Conservation (phyloP, 2,113 vertebrate species). For the Rhineura floridana region DNA sequence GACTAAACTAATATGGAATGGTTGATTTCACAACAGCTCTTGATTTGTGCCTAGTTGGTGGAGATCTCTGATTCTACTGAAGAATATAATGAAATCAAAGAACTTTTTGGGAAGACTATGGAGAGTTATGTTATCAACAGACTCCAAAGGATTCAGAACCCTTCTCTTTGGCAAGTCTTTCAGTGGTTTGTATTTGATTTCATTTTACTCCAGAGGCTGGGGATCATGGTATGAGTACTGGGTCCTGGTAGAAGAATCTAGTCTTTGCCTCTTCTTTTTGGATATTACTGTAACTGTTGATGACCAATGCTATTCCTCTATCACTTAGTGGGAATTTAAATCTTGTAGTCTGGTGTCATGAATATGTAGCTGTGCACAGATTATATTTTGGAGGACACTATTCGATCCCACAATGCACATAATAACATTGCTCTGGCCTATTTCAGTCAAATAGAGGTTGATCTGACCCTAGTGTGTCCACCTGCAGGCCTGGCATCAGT, state of each 20-base stretch:
- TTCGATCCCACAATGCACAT: no score
- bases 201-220: not conserved
- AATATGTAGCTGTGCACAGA: not conserved
- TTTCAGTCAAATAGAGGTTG: no score
- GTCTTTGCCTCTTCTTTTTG: not conserved
- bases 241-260: not conserved
- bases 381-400: not conserved
- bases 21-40: not conserved
- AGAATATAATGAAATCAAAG: constrained; percentile 72
- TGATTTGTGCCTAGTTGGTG: constrained; percentile 71
- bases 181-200: constrained; percentile 79
- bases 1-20: not conserved
- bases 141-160: constrained; percentile 86
- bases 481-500: no score
- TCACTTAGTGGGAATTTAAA: not conserved
- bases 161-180: constrained; percentile 81
- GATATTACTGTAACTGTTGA: not conserved
- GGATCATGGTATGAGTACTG: not conserved
- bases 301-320: no score
- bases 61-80: constrained; percentile 52
- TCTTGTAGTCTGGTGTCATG: not conserved
- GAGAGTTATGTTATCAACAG: constrained; percentile 71
- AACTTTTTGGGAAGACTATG: constrained; percentile 82
- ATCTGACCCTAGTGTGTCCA: no score
- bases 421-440: no score